phyloP scores from a whole-genome alignment of 2,113 vertebrate species.

The Tenrec ecaudatus region DNA sequence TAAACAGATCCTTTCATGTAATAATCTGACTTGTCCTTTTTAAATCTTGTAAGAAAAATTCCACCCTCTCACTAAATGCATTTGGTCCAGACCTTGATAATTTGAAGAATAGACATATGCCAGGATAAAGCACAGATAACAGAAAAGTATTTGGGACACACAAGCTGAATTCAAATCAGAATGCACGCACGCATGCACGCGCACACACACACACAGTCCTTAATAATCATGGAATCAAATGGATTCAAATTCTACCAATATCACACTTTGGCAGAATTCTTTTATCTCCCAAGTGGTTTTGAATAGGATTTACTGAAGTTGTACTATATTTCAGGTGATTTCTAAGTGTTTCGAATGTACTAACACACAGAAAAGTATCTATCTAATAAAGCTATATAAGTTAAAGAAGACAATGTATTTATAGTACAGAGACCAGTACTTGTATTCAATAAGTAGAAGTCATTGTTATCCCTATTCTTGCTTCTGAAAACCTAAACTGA shows the following conservation, averaged over 20 bases:
- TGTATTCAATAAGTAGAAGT: conserved; percentile 52
- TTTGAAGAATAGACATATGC: conserved; percentile 72
- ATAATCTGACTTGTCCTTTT: conserved; percentile 76
- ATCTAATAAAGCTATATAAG: not conserved
- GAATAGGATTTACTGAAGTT: conserved; percentile 47
- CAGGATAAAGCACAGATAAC: conserved; percentile 14
- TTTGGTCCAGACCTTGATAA: conserved; percentile 74
- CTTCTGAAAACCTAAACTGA: conserved; percentile 42
- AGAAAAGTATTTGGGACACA: conserved; percentile 2
- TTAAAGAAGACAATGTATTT: not conserved
- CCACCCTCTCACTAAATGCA: conserved; percentile 74
- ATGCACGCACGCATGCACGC: not conserved
- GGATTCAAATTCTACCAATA: conserved; percentile 17
- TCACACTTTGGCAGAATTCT: not conserved
- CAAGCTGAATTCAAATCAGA: conserved; percentile 48
- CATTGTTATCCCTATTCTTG: conserved; percentile 35
- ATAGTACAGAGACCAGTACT: not conserved
- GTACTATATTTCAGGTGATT: conserved; percentile 31
- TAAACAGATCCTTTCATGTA: conserved; percentile 70
- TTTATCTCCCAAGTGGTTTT: conserved; percentile 12
- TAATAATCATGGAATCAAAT: conserved; percentile 20
- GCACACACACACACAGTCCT: not conserved
- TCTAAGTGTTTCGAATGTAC: conserved; percentile 3
- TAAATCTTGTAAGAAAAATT: conserved; percentile 71
- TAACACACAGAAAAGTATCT: conserved; percentile 23